A percentile compares a stretch with the other conserved stretches of the same genome.
These are phyloP conservation scores for Gymnothorax javanicus DNA, from an alignment of 2,797 vertebrate genomes.

Conservation along the genomic window DNA sequence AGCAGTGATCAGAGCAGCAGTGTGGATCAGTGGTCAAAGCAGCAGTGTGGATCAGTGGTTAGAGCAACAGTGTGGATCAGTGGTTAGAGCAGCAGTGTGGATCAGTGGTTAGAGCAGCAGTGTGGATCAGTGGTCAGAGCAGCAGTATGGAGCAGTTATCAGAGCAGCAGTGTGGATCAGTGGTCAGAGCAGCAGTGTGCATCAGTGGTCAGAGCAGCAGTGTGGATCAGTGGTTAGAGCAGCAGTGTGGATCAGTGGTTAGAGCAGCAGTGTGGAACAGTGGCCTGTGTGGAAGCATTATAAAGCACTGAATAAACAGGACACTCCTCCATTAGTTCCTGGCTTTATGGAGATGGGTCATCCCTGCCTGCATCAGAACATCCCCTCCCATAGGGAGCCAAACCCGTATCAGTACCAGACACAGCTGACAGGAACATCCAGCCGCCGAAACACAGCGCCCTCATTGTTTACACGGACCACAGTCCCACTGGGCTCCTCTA, in stretches of 20 bases:
- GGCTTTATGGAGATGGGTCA: neutral
- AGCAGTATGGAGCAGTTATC: no score
- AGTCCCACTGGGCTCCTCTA: neutral
- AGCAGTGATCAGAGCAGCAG: no score
- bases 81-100: no score
- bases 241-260: neutral
- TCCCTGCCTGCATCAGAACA: neutral
- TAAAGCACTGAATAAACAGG: neutral
- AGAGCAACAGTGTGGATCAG: no score
- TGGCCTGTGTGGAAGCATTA: no score
- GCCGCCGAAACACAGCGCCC: neutral
- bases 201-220: neutral
- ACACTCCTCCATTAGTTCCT: neutral
- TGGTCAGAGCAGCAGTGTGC: neutral
- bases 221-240: neutral
- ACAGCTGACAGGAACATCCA: neutral
- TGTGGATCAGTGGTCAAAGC: no score
- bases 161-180: neutral
- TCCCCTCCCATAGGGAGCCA: neutral
- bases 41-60: no score
- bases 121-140: no score
- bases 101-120: no score
- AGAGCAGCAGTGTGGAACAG: neutral
- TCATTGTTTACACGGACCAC: neutral
- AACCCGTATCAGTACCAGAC: neutral